These are phyloP conservation scores for Acanthurus tractus DNA, from an alignment of 2,797 vertebrate genomes.

Conservation along the genomic window DNA sequence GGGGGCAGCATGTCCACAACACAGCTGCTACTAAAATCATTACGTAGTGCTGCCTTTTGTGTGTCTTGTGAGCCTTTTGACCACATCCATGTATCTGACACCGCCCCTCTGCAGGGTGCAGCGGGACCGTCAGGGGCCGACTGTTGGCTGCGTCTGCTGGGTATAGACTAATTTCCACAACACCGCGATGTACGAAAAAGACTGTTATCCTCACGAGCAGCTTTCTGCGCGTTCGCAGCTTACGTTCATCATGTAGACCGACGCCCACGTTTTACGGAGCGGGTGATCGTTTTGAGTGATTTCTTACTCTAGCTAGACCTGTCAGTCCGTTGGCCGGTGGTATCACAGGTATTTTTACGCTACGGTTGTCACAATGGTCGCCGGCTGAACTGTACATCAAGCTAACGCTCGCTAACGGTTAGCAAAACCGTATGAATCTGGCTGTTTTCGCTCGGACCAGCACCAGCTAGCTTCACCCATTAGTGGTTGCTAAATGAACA, in stretches of 20 bases:
- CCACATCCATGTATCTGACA: conserved; percentile 35
- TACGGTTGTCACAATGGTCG: conserved; percentile 51
- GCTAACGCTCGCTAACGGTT: conserved; percentile 47
- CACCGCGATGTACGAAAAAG: conserved; percentile 39
- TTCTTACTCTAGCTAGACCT: conserved; percentile 20
- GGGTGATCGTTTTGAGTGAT: conserved; percentile 16
- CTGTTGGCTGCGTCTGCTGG: conserved; percentile 30
- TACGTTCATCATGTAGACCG: conserved; percentile 59
- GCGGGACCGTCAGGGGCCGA: conserved; percentile 37
- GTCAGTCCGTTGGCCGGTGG: conserved; percentile 36
- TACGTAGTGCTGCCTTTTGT: conserved; percentile 85
- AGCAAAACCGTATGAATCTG: conserved; percentile 24
- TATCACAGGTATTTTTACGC: conserved; percentile 31
- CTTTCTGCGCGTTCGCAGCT: background rate
- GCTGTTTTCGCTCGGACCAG: conserved; percentile 3
- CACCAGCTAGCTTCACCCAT: background rate
- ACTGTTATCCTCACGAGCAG: background rate
- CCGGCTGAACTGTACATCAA: conserved; percentile 41
- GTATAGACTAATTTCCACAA: conserved; percentile 80
- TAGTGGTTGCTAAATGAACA: conserved; percentile 51
- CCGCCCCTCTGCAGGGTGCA: conserved; percentile 80
- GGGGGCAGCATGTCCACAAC: conserved; percentile 56
- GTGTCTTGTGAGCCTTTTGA: conserved; percentile 72
- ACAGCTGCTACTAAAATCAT: conserved; percentile 60
- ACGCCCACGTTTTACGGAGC: conserved; percentile 18